Evolutionary conservation across 2,888 invertebrate species (phyloP).

Genomic region (Omphaloscelis lunosa): DNA sequence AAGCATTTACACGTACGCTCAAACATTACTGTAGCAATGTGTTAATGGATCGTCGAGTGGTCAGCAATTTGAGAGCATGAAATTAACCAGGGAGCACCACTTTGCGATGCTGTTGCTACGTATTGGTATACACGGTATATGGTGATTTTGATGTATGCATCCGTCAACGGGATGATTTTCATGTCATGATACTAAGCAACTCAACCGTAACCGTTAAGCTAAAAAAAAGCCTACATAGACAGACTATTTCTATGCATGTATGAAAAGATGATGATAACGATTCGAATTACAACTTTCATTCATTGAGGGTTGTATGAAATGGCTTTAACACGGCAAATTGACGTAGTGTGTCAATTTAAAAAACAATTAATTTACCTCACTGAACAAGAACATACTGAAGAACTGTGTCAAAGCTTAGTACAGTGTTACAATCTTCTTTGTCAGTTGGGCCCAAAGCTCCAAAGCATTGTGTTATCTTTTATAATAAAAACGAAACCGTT

Average conservation of each 20-base stretch:
- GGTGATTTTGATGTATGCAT: not conserved
- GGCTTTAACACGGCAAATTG: not conserved
- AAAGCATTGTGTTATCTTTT: constrained; percentile 50
- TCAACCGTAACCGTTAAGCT: not conserved
- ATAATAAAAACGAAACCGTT: constrained; percentile 56
- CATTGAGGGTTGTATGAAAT: not conserved
- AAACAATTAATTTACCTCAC: not conserved
- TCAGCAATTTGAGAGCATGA: constrained; percentile 20
- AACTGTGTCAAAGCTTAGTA: not conserved
- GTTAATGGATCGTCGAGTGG: constrained; percentile 50
- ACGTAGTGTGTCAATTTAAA: not conserved
- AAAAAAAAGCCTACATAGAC: not conserved
- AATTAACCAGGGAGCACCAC: constrained; percentile 25
- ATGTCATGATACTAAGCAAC: not conserved
- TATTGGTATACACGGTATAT: not conserved
- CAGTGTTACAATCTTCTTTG: constrained; percentile 6
- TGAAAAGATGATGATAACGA: not conserved
- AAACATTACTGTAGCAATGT: constrained; percentile 42
- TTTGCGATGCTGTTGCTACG: constrained; percentile 3
- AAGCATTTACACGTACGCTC: constrained; percentile 18
- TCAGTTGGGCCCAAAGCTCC: not conserved
- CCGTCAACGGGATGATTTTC: not conserved
- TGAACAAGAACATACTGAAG: not conserved
- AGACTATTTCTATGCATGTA: not conserved
- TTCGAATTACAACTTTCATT: no score